Percentiles rank a stretch among this genome's conserved stretches.
phyloP scores from a whole-genome alignment of 2,113 vertebrate genomes.

The Platysternon megacephalum region DNA sequence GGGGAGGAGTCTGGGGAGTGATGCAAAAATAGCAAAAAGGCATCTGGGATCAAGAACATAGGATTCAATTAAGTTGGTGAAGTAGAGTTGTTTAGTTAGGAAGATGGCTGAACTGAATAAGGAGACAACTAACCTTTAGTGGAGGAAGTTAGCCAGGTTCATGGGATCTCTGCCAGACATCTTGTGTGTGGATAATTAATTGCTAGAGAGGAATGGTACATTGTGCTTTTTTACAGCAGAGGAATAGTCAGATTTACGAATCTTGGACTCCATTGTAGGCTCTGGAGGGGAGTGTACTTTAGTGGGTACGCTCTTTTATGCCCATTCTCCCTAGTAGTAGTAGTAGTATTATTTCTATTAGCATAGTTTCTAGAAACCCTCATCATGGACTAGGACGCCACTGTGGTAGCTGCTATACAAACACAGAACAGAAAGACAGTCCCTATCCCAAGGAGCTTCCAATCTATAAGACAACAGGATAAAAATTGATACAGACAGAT shows the following conservation, averaged over 20 bases:
- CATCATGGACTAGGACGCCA: background rate
- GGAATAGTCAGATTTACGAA: background rate
- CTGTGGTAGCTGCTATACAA: background rate
- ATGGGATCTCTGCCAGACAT: no score
- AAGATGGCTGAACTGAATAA: background rate
- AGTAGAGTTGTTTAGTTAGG: background rate
- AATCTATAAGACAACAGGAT: background rate
- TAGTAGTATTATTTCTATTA: background rate
- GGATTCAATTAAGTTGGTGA: background rate
- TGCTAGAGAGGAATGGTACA: background rate
- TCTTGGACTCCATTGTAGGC: background rate
- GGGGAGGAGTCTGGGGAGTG: background rate
- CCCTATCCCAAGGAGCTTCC: background rate
- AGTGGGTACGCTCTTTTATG: background rate
- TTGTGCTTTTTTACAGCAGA: background rate
- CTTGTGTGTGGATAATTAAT: no score
- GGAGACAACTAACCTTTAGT: background rate
- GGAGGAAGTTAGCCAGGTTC: background rate
- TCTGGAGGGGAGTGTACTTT: background rate
- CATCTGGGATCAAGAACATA: background rate
- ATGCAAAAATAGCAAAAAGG: background rate
- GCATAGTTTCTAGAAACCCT: background rate
- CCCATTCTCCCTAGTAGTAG: background rate
- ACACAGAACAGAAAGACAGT: background rate
- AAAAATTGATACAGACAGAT: background rate